A percentile compares a stretch with the other conserved stretches of the same genome.
Evolutionary conservation across 2,113 vertebrate genomes (phyloP).

Genomic region (Scomber japonicus): DNA sequence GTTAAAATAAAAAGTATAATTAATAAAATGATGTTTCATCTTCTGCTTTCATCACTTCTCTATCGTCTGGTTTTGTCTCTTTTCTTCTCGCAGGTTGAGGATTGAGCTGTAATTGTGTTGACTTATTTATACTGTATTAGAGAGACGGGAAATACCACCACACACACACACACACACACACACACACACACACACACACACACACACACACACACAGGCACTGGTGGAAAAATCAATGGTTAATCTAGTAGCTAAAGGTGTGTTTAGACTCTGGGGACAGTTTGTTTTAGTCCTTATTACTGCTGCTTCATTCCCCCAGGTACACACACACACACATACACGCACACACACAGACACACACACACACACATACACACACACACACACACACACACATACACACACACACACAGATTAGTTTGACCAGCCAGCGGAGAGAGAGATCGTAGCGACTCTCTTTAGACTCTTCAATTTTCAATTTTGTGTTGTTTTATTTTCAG

Average conservation of each 20-base stretch:
- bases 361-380: background rate
- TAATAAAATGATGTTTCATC: too few relatives aligned
- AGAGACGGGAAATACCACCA: conserved; percentile 23
- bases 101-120: conserved; percentile 23
- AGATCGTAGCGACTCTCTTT: too few relatives aligned
- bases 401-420: too few relatives aligned
- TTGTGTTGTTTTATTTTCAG: too few relatives aligned
- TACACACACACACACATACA: conserved; percentile 19
- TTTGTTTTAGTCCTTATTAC: conserved; percentile 40
- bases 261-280: conserved; percentile 22
- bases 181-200: conserved; percentile 10
- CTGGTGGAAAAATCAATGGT: conserved; percentile 35
- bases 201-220: background rate
- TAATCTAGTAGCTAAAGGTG: conserved; percentile 22
- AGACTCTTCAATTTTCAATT: too few relatives aligned
- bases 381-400: background rate
- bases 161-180: conserved; percentile 33
- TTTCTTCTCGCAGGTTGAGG: conserved; percentile 6
- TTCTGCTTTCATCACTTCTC: background rate
- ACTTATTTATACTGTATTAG: conserved; percentile 7
- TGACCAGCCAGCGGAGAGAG: too few relatives aligned
- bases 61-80: background rate
- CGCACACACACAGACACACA: background rate
- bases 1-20: too few relatives aligned
- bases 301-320: conserved; percentile 6